These are phyloP conservation scores for Rhabdomys dilectus DNA, from an alignment of 2,113 vertebrate genomes.

Conservation along the genomic window DNA sequence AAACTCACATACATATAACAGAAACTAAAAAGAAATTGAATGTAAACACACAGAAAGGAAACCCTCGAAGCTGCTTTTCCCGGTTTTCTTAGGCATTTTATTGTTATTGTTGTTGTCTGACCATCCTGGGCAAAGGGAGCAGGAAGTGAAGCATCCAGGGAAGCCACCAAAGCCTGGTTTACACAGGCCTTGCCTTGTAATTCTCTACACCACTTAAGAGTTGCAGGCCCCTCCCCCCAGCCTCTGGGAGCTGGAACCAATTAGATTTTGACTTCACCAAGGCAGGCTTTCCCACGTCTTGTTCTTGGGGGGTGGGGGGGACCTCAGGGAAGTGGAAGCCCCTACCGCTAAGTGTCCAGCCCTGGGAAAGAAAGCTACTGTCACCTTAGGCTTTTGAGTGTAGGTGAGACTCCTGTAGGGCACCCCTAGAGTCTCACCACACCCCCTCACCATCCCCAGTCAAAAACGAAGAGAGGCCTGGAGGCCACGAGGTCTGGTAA, in stretches of 20 bases:
- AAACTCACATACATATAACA: background rate
- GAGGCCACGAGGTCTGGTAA: background rate
- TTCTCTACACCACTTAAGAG: background rate
- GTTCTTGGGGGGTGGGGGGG: background rate
- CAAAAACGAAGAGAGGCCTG: background rate
- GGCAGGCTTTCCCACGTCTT: conserved; percentile 25
- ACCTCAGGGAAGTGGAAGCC: background rate
- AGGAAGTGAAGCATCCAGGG: background rate
- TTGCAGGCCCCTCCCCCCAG: background rate
- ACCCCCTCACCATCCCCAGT: background rate
- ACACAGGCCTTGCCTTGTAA: conserved; percentile 29
- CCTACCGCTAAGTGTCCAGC: background rate
- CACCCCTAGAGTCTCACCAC: background rate
- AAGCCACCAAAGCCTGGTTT: conserved; percentile 28
- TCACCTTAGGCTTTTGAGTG: background rate
- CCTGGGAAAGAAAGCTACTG: background rate
- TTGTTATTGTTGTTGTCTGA: no score
- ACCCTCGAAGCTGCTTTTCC: background rate
- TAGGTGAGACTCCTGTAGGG: background rate
- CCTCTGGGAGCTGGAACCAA: conserved; percentile 51
- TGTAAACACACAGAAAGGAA: background rate
- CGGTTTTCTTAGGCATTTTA: background rate
- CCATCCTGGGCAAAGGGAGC: background rate
- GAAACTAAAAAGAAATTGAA: background rate
- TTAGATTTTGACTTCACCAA: conserved; percentile 58